phyloP scores from a whole-genome alignment of 64 coral and sea anemone genomes.

The Orbicella faveolata region DNA sequence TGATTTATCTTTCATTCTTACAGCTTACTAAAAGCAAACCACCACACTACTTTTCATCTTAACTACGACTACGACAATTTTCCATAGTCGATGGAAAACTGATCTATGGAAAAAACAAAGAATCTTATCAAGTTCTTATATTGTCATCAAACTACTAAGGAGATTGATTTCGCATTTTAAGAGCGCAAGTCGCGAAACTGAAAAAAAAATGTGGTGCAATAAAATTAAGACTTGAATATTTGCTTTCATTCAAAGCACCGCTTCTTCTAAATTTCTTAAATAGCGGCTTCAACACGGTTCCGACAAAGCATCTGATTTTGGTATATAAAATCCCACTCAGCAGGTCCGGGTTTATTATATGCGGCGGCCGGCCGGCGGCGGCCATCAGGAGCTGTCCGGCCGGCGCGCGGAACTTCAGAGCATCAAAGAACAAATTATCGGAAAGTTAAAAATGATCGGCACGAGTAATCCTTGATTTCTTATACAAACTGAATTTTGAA shows the following conservation, averaged over 20 bases:
- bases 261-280: not conserved
- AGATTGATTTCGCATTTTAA: not conserved
- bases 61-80: not conserved
- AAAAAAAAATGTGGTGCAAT: not conserved
- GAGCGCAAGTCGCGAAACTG: not conserved
- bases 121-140: not conserved
- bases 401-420: not conserved
- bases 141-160: not conserved
- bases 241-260: slow-evolving; percentile 28
- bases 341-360: not conserved
- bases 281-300: slow-evolving; percentile 3
- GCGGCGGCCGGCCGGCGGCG: not conserved
- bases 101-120: not conserved
- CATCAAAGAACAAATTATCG: not conserved
- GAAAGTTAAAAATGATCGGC: slow-evolving; percentile 11
- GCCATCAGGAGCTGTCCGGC: not conserved
- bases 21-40: not conserved
- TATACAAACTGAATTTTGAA: slow-evolving; percentile 38
- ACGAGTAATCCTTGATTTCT: slow-evolving; percentile 39
- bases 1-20: not conserved
- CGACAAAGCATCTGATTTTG: not conserved
- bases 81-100: not conserved
- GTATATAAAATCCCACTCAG: not conserved
- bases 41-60: not conserved
- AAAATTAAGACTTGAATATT: slow-evolving; percentile 12